Base-by-base conservation (phyloP, 1,140 invertebrate genomes). In the Leptestheria dahalacensis region DNA sequence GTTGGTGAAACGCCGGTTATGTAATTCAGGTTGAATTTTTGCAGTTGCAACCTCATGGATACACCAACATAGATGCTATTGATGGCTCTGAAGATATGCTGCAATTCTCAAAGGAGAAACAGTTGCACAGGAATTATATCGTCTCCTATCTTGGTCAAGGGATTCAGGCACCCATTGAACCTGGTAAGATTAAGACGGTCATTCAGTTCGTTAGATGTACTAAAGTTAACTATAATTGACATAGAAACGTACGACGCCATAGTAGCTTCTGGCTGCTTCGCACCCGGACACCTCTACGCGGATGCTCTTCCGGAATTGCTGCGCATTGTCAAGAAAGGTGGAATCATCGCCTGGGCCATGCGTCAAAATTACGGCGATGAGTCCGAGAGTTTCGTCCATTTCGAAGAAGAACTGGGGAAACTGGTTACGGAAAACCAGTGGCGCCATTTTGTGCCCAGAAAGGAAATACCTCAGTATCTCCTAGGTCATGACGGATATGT, bases 1-100 rank as follows among this genome's bases (percentile, higher is more conserved):
- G n/a, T n/a, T n/a, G n/a, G n/a, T n/a, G n/a, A n/a, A 21, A 18
- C 28, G 41, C 23, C 9, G 21, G 24, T 41, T 21, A 41, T 6
- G 46, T 24, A 26, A 9, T 60, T 26, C 24, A 2, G 29, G 24
- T 20, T 29, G n/a, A n/a, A n/a, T n/a, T 9, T n/a, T n/a, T n/a
- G n/a, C 46, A 60, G 59, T 23, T 61, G 4, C 52, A 46, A 48
- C 4, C 20, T 3, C 33, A 52, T 51, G 65, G 65, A 33, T 66
- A 64, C 47, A 50, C 28, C 23, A 65, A 66, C 48, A 60, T 66
- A 11, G 64, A 66, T 25, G 63, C 61, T 15, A 51, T 66, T 9
- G 65, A 66, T 51, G 63, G 61, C 2, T 50, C 33, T 24, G 54
- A 61, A 28, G 54, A 63, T 25, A 66, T 66, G 65, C 33, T 66